Evolutionary conservation across 2,888 invertebrate species (phyloP), one percentile per base, ranked within the genome.

Genomic region (Eristalis pertinax): DNA sequence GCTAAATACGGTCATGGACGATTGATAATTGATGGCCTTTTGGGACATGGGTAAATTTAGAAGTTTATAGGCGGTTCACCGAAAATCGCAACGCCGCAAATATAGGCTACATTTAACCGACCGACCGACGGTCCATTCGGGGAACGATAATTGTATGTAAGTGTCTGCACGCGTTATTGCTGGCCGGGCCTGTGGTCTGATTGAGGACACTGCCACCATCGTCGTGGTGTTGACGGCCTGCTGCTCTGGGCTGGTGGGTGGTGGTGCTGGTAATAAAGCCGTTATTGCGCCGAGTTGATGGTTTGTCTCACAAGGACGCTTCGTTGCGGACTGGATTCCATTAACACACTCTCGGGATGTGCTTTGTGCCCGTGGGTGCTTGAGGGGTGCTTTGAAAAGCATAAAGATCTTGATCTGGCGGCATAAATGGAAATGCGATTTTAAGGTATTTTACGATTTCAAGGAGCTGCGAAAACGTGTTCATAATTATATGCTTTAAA

Each of bases 21-120:
- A 84, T 76, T 81, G 56, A 77, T 41, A 73, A 73, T 73, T 68
- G 72, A 76, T 80, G 80, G 72, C 63, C 58, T 56, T 63, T 65
- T 58, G n/a, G 64, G 64, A 56, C 50, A 56, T 7, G 41, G 50
- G 38, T 69, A 65, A 68, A 87, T 84, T 74, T 84, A 26, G 58
- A 63, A 86, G 62, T 73, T 73, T 76, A 73, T 67, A 43, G 60
- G 56, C 38, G 69, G 56, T 72, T 64, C 50, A 11, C 26, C 11
- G 22, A 11, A 62, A 63, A 15, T 43, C 29, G 24, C 38, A 65
- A 32, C 43, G 62, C 24, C 50, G 32, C 64, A 64, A 67, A 26
- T 58, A 32, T 26, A 29, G 32, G 4, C 41, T 19, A 29, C 67
- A 83, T 77, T 15, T 69, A 84, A 69, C 64, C 64, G 56, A 68